Evolutionary conservation across 2,888 invertebrate genomes (phyloP).

Genomic region (Eucera pruinosa): DNA sequence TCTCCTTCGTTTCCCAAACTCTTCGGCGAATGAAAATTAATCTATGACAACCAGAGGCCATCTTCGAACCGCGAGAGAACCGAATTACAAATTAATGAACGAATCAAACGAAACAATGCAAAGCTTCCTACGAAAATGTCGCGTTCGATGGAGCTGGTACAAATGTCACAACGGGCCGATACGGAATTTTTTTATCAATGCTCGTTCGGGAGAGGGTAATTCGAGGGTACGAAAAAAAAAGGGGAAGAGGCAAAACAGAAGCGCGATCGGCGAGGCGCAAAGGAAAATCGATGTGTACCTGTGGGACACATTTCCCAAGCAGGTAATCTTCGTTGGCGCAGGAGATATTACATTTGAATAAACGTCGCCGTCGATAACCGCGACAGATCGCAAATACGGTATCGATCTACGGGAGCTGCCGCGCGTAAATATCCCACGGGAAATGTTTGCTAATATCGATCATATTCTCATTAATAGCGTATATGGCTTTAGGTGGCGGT

Average conservation of each 20-base stretch:
- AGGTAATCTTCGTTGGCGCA: conserved; percentile 82
- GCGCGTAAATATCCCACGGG: conserved; percentile 80
- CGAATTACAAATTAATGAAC: too few relatives aligned
- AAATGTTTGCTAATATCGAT: conserved; percentile 84
- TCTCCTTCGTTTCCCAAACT: too few relatives aligned
- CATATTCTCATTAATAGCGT: conserved; percentile 82
- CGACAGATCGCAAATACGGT: conserved; percentile 75
- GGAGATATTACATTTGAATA: conserved; percentile 85
- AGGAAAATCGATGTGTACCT: conserved; percentile 69
- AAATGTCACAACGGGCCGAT: not conserved
- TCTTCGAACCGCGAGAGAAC: too few relatives aligned
- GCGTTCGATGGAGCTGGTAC: not conserved
- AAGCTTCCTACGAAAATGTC: too few relatives aligned
- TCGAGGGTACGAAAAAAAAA: conserved; percentile 2
- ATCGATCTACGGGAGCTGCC: conserved; percentile 72
- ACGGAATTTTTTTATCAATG: conserved; percentile 47
- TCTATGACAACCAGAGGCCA: too few relatives aligned
- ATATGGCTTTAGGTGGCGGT: conserved; percentile 51
- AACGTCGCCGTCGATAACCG: conserved; percentile 82
- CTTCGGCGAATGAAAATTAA: too few relatives aligned
- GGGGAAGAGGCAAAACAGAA: not conserved
- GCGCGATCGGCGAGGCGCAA: conserved; percentile 18
- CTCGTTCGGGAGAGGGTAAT: conserved; percentile 14
- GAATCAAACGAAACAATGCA: too few relatives aligned
- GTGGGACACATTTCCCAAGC: conserved; percentile 81